Evolutionary conservation across 2,113 vertebrate genomes (phyloP).

Genomic region (Balaenoptera acutorostrata): DNA sequence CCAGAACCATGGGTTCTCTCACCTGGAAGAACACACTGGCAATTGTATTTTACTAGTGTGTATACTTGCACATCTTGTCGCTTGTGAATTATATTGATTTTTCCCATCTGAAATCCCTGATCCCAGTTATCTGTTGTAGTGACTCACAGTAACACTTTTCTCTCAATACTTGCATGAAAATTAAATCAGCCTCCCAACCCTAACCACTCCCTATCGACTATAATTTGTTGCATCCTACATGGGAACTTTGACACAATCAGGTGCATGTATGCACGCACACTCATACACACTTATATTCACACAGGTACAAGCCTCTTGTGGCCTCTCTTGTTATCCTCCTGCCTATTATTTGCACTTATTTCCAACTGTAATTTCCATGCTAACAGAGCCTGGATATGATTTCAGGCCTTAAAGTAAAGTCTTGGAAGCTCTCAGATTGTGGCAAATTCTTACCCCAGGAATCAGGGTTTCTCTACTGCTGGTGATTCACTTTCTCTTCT

Average conservation of each 20-base stretch:
- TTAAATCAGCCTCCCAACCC: neutral
- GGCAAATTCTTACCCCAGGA: neutral
- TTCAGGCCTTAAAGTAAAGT: conserved; percentile 7
- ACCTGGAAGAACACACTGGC: neutral
- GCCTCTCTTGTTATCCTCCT: neutral
- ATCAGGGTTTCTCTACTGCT: neutral
- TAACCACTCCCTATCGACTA: neutral
- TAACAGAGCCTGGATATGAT: neutral
- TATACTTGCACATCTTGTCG: neutral
- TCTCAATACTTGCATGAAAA: neutral
- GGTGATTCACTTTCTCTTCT: neutral
- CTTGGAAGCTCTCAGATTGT: neutral
- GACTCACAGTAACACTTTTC: neutral
- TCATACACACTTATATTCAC: neutral
- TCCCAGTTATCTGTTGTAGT: neutral
- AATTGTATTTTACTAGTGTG: neutral
- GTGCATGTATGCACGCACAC: neutral
- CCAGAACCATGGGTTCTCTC: too few species aligned
- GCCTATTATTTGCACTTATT: neutral
- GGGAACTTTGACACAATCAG: neutral
- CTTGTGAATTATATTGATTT: neutral
- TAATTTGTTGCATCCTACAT: neutral
- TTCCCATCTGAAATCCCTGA: neutral
- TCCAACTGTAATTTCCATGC: neutral
- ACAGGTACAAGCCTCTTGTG: neutral